phyloP scores from a whole-genome alignment of 2,113 vertebrate species.

The Thermophis baileyi region DNA sequence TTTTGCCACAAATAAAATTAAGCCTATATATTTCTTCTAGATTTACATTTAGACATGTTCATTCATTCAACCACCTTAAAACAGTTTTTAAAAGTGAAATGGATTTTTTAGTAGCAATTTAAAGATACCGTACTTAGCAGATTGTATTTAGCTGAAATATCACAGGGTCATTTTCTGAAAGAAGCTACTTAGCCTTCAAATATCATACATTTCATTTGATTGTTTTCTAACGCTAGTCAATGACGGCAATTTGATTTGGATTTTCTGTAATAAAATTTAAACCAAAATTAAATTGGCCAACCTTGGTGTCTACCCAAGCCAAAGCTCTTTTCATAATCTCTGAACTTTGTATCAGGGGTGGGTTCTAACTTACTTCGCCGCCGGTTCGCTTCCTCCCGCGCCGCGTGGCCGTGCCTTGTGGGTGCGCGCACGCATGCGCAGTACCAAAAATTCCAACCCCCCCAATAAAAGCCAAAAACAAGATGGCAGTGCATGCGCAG shows the following conservation, averaged over 20 bases:
- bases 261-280: background rate
- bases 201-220: background rate
- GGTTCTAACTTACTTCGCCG: too few relatives aligned
- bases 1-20: background rate
- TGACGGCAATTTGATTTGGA: background rate
- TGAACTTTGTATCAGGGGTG: too few relatives aligned
- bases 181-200: background rate
- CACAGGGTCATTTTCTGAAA: background rate
- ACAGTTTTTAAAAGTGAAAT: background rate
- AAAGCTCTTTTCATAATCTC: background rate
- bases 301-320: background rate
- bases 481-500: too few relatives aligned
- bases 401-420: too few relatives aligned
- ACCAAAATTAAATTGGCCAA: background rate
- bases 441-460: too few relatives aligned
- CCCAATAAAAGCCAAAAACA: too few relatives aligned
- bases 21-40: background rate
- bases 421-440: too few relatives aligned
- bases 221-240: background rate
- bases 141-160: background rate
- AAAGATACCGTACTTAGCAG: background rate
- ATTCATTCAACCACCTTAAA: background rate
- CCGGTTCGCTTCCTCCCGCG: too few relatives aligned
- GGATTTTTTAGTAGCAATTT: background rate
- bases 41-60: background rate